phyloP scores from a whole-genome alignment of 2,888 invertebrate genomes.

The Drosophila dives region DNA sequence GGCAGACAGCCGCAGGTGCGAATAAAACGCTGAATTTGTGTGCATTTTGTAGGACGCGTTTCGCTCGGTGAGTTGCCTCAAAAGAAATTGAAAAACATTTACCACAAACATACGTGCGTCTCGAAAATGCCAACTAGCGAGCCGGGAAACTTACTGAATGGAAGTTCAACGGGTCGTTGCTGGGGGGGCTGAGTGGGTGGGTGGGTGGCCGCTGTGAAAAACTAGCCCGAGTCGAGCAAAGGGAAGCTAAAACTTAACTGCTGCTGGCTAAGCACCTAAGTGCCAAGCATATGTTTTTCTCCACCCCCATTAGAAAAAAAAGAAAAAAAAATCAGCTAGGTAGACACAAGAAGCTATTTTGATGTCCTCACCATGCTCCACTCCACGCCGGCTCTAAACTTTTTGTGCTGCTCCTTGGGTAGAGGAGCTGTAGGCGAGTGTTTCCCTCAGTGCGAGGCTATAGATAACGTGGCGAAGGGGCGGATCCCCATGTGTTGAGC shows the following conservation, averaged over 20 bases:
- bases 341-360: slow-evolving; percentile 52
- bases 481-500: slow-evolving; percentile 15
- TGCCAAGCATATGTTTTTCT: slow-evolving; percentile 74
- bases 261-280: slow-evolving; percentile 69
- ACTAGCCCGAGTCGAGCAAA: slow-evolving; percentile 42
- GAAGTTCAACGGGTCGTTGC: neutral
- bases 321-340: slow-evolving; percentile 25
- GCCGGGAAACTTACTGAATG: slow-evolving; percentile 40
- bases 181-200: neutral
- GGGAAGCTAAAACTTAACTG: slow-evolving; percentile 43
- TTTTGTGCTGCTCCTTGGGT: slow-evolving; percentile 17
- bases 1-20: slow-evolving; percentile 69
- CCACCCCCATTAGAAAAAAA: slow-evolving; percentile 5
- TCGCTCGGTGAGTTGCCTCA: slow-evolving; percentile 47
- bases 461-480: slow-evolving; percentile 31
- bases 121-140: slow-evolving; percentile 33
- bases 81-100: slow-evolving; percentile 79
- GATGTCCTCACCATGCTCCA: slow-evolving; percentile 15
- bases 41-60: slow-evolving; percentile 66
- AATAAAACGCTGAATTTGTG: slow-evolving; percentile 78
- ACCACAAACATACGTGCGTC: slow-evolving; percentile 69
- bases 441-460: slow-evolving; percentile 10
- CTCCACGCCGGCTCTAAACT: slow-evolving; percentile 20
- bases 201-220: slow-evolving; percentile 20
- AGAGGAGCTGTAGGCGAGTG: slow-evolving; percentile 5